phyloP scores from a whole-genome alignment of 2,113 vertebrate genomes.

The Tiliqua scincoides region DNA sequence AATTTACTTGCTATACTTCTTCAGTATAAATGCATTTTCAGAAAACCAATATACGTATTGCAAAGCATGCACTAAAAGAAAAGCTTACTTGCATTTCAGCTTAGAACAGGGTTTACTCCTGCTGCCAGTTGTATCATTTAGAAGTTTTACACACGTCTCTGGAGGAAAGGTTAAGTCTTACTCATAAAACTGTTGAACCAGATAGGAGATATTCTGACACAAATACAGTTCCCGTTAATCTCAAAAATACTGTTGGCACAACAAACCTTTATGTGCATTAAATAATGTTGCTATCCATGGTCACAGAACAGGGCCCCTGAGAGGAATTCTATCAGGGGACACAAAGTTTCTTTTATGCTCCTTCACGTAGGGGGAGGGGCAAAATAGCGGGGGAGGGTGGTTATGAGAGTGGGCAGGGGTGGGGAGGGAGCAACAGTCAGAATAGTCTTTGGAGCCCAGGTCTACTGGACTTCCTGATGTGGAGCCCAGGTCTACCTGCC shows the following conservation, averaged over 20 bases:
- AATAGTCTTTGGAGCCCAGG: no score
- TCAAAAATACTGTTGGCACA: neutral
- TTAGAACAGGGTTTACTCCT: neutral
- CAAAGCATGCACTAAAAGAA: neutral
- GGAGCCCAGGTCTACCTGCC: no score
- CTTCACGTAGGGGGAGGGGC: no score
- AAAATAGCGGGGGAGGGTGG: no score
- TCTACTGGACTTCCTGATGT: no score
- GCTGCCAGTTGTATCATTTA: neutral
- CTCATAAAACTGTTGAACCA: neutral
- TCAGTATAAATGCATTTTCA: accelerated
- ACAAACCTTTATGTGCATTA: conserved; percentile 1
- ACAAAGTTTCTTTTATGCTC: no score
- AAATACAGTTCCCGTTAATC: neutral
- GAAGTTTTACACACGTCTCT: neutral
- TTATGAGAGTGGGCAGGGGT: no score
- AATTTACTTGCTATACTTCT: neutral
- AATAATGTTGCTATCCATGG: neutral
- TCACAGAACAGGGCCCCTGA: no score
- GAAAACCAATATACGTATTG: neutral
- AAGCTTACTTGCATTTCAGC: neutral
- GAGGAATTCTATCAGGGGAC: no score
- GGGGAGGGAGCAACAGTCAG: no score
- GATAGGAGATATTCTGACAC: neutral
- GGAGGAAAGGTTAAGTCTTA: neutral